Percentiles rank a stretch among this genome's conserved stretches.
These are phyloP conservation scores for Tautogolabrus adspersus DNA, from an alignment of 2,113 vertebrate genomes.

Conservation along the genomic window DNA sequence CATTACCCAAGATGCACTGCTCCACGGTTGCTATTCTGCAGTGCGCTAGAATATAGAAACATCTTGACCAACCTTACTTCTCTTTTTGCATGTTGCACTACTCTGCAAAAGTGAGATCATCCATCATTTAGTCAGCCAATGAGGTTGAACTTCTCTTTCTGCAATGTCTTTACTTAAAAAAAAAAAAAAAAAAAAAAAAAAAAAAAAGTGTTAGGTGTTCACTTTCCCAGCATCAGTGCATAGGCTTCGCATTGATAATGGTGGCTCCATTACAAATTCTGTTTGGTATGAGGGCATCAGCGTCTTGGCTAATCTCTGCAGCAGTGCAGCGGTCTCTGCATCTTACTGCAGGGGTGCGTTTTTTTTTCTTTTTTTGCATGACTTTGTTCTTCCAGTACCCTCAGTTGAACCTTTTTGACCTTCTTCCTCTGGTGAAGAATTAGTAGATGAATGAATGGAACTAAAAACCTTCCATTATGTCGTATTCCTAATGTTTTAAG, in stretches of 20 bases:
- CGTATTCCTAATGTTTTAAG: slow-evolving; percentile 23
- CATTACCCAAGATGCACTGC: slow-evolving; percentile 72
- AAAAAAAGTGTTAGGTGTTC: slow-evolving; percentile 7
- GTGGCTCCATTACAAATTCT: slow-evolving; percentile 37
- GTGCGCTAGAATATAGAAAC: slow-evolving; percentile 73
- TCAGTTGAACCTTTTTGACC: slow-evolving; percentile 41
- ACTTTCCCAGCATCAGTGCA: slow-evolving; percentile 14
- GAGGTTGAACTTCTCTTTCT: slow-evolving; percentile 59
- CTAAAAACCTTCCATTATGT: background rate
- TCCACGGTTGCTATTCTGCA: slow-evolving; percentile 71
- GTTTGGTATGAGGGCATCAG: slow-evolving; percentile 50
- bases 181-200: too few relatives aligned
- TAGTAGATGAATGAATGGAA: slow-evolving; percentile 18
- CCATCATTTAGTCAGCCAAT: slow-evolving; percentile 72
- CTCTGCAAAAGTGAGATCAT: slow-evolving; percentile 67
- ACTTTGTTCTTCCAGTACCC: slow-evolving; percentile 57
- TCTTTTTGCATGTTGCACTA: slow-evolving; percentile 62
- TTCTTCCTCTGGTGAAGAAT: slow-evolving; percentile 37
- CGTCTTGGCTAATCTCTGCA: slow-evolving; percentile 67
- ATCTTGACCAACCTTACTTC: slow-evolving; percentile 69
- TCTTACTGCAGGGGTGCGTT: slow-evolving; percentile 62
- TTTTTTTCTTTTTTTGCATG: slow-evolving; percentile 36
- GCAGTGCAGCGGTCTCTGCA: slow-evolving; percentile 72
- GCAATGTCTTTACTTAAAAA: slow-evolving; percentile 44
- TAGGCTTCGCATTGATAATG: slow-evolving; percentile 33